Evolutionary conservation across 2,113 vertebrate genomes (phyloP).

Genomic region (Morone chrysops): DNA sequence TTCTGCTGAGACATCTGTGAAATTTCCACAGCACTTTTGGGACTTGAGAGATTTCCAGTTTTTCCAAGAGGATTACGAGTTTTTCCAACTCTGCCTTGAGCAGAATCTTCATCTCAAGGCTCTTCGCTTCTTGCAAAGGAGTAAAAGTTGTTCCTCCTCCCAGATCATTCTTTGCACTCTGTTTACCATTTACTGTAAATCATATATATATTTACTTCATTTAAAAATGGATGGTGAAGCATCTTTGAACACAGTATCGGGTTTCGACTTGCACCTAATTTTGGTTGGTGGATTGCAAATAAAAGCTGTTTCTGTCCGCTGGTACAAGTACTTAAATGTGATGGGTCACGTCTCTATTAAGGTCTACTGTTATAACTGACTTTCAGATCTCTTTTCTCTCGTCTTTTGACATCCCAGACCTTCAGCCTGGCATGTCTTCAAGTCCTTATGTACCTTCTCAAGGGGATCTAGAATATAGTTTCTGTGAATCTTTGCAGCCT

Average conservation of each 20-base stretch:
- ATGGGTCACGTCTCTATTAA: not conserved
- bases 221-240: not conserved
- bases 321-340: too few relatives aligned
- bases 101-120: conserved; percentile 23
- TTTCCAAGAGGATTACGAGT: conserved; percentile 47
- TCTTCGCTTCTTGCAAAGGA: conserved; percentile 21
- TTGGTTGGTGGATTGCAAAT: not conserved
- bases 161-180: not conserved
- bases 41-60: conserved; percentile 25
- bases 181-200: not conserved
- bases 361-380: not conserved
- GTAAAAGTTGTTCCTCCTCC: not conserved
- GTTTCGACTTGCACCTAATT: not conserved
- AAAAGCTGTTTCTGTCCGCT: not conserved
- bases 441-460: not conserved
- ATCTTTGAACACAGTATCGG: not conserved
- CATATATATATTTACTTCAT: not conserved
- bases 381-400: not conserved
- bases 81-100: conserved; percentile 21
- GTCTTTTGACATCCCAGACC: not conserved
- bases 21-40: not conserved
- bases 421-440: not conserved
- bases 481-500: not conserved
- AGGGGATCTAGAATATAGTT: not conserved
- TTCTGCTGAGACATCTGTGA: conserved; percentile 34